These are phyloP conservation scores for Sesia bembeciformis DNA, from an alignment of 2,888 invertebrate genomes.

Conservation along the genomic window DNA sequence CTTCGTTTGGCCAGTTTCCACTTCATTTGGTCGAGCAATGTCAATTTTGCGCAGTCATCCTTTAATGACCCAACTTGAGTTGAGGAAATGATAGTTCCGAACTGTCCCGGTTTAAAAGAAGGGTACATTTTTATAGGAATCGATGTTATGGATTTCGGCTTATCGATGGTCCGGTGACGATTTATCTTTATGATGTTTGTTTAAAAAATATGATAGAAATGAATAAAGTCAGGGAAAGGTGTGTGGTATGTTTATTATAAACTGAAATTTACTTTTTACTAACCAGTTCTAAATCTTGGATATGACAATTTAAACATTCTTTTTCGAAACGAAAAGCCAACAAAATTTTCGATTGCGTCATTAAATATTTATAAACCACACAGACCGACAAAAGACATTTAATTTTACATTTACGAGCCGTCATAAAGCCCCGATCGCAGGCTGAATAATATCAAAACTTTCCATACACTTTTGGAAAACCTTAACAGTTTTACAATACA, in stretches of 20 bases:
- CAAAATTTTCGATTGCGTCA: conserved; percentile 5
- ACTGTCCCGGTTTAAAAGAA: conserved; percentile 10
- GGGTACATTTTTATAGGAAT: not conserved
- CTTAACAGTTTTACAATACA: not conserved
- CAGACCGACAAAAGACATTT: not conserved
- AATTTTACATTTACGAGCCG: not conserved
- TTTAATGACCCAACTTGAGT: conserved; percentile 17
- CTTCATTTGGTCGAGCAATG: conserved; percentile 22
- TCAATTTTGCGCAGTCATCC: conserved; percentile 16
- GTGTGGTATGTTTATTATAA: no score
- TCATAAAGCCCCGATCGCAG: not conserved
- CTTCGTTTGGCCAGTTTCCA: conserved; percentile 18
- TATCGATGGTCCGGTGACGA: no score
- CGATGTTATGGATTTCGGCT: no score
- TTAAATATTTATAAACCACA: conserved; percentile 3
- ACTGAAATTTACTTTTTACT: no score
- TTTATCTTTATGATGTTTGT: no score
- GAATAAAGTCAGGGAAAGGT: no score
- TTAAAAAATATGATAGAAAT: no score
- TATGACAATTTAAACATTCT: no score
- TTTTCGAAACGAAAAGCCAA: no score
- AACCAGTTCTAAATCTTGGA: no score
- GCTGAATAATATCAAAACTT: not conserved
- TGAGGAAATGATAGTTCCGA: not conserved
- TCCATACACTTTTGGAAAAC: not conserved